phyloP scores from a whole-genome alignment of 2,113 vertebrate genomes.

The Nothobranchius furzeri region DNA sequence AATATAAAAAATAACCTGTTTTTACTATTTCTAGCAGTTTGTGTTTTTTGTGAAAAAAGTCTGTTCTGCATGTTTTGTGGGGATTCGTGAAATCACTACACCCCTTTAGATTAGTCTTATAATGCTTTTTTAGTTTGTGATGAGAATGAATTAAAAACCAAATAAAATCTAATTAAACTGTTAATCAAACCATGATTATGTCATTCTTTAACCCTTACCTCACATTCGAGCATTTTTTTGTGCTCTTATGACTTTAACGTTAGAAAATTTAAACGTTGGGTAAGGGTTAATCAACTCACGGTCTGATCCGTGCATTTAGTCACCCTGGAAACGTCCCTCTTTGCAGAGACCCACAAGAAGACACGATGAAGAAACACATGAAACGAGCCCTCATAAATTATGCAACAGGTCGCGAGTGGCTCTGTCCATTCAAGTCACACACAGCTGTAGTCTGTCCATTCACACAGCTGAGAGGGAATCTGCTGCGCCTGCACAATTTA shows the following conservation, averaged over 20 bases:
- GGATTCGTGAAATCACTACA: no score
- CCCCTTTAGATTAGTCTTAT: no score
- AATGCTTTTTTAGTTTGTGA: no score
- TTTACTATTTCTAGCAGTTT: no score
- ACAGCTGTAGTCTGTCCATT: slow-evolving; percentile 75
- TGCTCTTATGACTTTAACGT: no score
- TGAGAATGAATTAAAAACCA: background rate
- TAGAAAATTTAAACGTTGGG: no score
- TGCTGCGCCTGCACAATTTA: slow-evolving; percentile 48
- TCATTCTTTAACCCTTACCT: no score
- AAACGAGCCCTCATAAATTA: slow-evolving; percentile 74
- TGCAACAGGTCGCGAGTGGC: slow-evolving; percentile 65
- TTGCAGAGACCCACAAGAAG: slow-evolving; percentile 44
- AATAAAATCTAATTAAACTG: slow-evolving; percentile 20
- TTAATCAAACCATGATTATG: slow-evolving; percentile 28
- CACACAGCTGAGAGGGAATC: slow-evolving; percentile 48
- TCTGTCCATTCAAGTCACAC: slow-evolving; percentile 73
- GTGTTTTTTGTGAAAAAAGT: no score
- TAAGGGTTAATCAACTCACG: slow-evolving; percentile 42
- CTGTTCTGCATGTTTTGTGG: no score
- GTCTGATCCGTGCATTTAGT: slow-evolving; percentile 37
- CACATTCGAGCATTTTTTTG: no score
- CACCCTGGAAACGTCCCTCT: slow-evolving; percentile 47
- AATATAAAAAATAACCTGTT: no score
- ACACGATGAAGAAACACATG: slow-evolving; percentile 60